Evolutionary conservation across 2,888 invertebrate genomes (phyloP), one percentile per base, ranked within the genome.

Genomic region (Panzeria rudis): DNA sequence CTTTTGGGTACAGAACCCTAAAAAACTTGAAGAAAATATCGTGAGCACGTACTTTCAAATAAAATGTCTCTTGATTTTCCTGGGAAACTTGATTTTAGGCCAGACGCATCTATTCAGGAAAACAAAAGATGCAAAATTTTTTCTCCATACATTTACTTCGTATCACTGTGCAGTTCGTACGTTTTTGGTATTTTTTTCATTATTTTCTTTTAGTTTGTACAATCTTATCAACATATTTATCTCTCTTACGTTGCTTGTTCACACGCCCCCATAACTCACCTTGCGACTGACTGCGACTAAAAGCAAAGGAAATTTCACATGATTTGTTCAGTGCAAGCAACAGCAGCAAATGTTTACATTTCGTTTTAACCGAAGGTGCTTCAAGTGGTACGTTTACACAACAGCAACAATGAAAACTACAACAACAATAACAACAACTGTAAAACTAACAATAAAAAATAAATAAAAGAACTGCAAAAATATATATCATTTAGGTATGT

Each of bases 181-280:
- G 35, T 72, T 47, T 44, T 29, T 41, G 2, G 7, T 50, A 9
- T 50, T 71, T n/a, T 47, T 56, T 17, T 47, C 35, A 50, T 56
- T 44, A 44, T 72, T 73, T 82, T 69, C 61, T 23, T 82, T 82
- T 62, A 69, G 75, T 82, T 82, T 62, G 69, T 76, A 62, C 68
- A 81, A 73, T 68, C 77, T 85, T 85, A 85, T 85, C 84, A 82
- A 85, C 86, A 83, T 83, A 86, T 79, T 82, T 89, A 90, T 88
- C 87, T 87, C 86, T 89, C 89, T 89, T 89, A 90, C 90, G 89
- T 90, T 90, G 87, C 89, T 87, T 86, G 88, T 89, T 90, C 89
- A 89, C 90, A 90, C 90, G 90, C 90, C 90, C 90, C 89, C 89
- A 86, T 83, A 88, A 88, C 86, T 87, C 84, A 86, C 87, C 86